Conservation (phyloP, 2,888 invertebrate genomes). For the Sabatieria punctata region DNA sequence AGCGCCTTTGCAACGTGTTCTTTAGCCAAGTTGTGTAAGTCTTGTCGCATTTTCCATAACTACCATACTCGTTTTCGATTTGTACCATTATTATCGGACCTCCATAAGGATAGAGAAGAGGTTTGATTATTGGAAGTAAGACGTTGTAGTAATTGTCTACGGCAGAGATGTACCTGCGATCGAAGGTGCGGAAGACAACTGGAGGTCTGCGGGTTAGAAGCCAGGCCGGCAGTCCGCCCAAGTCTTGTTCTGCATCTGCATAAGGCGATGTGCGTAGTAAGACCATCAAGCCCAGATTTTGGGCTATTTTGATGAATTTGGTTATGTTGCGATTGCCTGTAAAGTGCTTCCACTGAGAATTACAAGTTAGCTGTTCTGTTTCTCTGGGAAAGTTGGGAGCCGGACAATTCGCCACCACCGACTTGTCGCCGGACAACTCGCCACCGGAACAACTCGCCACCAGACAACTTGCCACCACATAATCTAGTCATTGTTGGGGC, state of each 20-base stretch:
- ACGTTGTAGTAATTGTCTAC: conserved; percentile 8
- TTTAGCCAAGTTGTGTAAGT: not conserved
- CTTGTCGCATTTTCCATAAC: not conserved
- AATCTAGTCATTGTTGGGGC: no score
- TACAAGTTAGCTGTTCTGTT: no score
- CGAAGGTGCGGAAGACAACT: no score
- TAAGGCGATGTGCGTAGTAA: conserved; percentile 25
- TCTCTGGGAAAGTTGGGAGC: no score
- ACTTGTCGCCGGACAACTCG: no score
- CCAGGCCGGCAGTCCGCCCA: conserved; percentile 61
- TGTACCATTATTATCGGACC: conserved; percentile 39
- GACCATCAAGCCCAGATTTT: conserved; percentile 15
- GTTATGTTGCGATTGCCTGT: conserved; percentile 16
- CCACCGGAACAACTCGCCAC: no score
- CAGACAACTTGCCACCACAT: no score
- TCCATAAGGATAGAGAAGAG: conserved; percentile 35
- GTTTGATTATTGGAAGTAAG: conserved; percentile 31
- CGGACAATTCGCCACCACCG: no score
- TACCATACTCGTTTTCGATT: conserved; percentile 42
- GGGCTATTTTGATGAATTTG: conserved; percentile 19
- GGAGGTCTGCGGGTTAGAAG: conserved; percentile 41
- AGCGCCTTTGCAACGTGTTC: not conserved
- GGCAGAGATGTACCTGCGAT: not conserved
- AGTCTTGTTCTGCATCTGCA: conserved; percentile 17
- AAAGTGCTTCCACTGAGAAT: no score